Evolutionary conservation across 1,140 invertebrate genomes (phyloP).

Genomic region (Harpegnathos saltator): DNA sequence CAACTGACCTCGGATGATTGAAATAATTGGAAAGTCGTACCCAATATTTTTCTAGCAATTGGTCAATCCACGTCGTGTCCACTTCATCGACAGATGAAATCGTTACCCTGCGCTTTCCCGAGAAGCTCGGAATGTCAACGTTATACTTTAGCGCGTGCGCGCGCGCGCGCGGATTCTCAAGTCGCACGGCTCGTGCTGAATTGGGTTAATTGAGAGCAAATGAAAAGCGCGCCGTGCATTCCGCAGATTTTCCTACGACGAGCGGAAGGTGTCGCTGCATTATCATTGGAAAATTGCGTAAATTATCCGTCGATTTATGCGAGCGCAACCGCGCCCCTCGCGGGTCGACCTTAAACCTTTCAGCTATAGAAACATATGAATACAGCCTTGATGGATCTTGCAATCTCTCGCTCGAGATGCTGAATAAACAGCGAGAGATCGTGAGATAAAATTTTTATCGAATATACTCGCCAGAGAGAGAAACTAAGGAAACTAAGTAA

Average conservation of each 20-base stretch:
- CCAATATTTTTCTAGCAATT: conserved; percentile 12
- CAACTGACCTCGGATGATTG: neutral
- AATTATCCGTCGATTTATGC: conserved; percentile 22
- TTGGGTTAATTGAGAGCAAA: conserved; percentile 5
- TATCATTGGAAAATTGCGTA: conserved; percentile 41
- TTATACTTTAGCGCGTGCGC: conserved; percentile 10
- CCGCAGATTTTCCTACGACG: conserved; percentile 42
- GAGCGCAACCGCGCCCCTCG: neutral
- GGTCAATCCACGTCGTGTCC: neutral
- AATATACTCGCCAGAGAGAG: neutral
- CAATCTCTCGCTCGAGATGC: neutral
- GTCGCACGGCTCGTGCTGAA: conserved; percentile 36
- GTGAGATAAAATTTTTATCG: neutral
- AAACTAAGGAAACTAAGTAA: neutral
- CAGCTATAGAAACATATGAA: neutral
- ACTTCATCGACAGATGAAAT: neutral
- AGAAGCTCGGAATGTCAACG: conserved; percentile 10
- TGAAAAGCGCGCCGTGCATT: conserved; percentile 46
- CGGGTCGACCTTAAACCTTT: neutral
- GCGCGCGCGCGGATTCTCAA: neutral
- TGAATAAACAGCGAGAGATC: neutral
- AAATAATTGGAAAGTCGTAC: neutral
- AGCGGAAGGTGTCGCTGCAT: neutral
- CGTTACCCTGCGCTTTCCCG: neutral
- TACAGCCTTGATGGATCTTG: conserved; percentile 1